Base-by-base conservation (phyloP, 2,797 vertebrate species). In the Pseudochaenichthys georgianus region DNA sequence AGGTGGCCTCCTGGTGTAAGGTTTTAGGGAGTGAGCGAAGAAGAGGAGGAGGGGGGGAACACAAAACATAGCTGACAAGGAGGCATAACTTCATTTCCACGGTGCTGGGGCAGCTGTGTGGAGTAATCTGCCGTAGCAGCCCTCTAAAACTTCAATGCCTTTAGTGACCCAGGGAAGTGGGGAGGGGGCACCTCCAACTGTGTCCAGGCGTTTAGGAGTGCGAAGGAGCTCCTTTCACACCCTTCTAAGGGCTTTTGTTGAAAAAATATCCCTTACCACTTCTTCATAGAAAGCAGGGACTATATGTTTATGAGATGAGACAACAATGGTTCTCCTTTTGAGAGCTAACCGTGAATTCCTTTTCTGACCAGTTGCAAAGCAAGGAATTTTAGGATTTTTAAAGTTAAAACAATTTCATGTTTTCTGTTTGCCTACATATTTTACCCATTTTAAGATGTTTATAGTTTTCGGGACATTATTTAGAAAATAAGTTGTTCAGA, bases 51-150 rank as follows among this genome's bases (percentile, higher is more conserved):
- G 89, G 31, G 19, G 19, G 8, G 3, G 12, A 15, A 58, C 68
- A 90, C 84, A 92, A 93, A 93, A 91, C 91, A 94, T 94, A 93
- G 96, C 95, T 97, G 96, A 97, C 96, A 96, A 95, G 96, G 95
- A 95, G 96, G 95, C 95, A 96, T 96, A 97, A 97, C 96, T 97
- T 97, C 96, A 97, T 97, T 97, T 97, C 96, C 96, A 97, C 96
- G 96, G 96, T 97, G 95, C 96, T 80, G 95, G 95, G 95, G 96
- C 96, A 96, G 97, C 96, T 97, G 96, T 97, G 94, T 96, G 96
- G 95, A 96, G 95, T 98, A 98, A 98, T 97, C 96, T 95, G 95
- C 96, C 95, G 93, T 97, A 94, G 96, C 96, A 95, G 94, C 94
- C 94, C 94, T 94, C 95, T 95, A 94, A 95, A 96, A 96, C 96